phyloP scores from a whole-genome alignment of 2,113 vertebrate species.

The Entomyzon cyanotis region DNA sequence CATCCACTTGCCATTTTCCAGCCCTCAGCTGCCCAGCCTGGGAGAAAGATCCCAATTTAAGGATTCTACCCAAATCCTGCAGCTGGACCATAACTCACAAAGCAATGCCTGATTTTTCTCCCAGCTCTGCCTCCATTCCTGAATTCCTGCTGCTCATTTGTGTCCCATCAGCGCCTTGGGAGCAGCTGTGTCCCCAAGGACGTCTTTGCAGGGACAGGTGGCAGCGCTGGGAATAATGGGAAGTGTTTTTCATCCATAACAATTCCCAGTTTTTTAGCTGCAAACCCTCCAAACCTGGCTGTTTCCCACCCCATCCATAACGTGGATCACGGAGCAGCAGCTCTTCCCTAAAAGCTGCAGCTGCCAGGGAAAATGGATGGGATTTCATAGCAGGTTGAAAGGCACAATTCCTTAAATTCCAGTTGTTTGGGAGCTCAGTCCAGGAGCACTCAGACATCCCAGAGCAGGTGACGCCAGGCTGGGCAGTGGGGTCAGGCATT shows the following conservation, averaged over 20 bases:
- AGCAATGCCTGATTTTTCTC: background rate
- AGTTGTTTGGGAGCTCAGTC: background rate
- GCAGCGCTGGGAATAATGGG: background rate
- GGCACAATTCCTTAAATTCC: slow-evolving; percentile 36
- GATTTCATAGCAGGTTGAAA: background rate
- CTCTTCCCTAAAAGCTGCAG: background rate
- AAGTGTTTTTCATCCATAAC: background rate
- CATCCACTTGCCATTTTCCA: background rate
- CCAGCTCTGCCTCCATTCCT: background rate
- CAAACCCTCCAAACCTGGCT: background rate
- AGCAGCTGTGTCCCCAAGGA: background rate
- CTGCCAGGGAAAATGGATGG: background rate
- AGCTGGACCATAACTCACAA: accelerated
- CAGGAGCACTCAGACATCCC: background rate
- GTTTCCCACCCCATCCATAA: background rate
- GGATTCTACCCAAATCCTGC: background rate
- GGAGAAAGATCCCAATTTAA: background rate
- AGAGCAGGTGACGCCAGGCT: slow-evolving; percentile 65
- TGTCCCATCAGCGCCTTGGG: background rate
- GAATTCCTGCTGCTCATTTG: background rate
- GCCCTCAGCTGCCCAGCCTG: background rate
- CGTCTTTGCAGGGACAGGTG: background rate
- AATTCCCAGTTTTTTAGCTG: background rate
- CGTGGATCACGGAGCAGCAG: slow-evolving; percentile 21
- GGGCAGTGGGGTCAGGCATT: slow-evolving; percentile 16